A percentile compares a stretch with the other conserved stretches of the same genome.
phyloP scores from a whole-genome alignment of 2,888 invertebrate genomes.

The Arrhopalites spinosus region DNA sequence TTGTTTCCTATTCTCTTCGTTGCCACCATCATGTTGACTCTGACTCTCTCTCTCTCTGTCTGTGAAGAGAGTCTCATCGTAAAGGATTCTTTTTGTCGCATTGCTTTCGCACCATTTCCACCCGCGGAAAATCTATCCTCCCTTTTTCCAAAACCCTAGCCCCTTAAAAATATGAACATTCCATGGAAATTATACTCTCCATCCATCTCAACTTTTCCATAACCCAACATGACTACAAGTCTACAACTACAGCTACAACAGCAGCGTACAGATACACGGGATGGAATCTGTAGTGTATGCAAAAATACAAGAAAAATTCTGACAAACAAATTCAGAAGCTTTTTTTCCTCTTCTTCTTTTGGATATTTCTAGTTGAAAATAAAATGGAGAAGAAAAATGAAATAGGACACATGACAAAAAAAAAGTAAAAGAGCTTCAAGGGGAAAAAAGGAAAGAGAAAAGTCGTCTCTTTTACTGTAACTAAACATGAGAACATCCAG shows the following conservation, averaged over 20 bases:
- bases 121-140: constrained; percentile 40
- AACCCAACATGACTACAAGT: too few relatives aligned
- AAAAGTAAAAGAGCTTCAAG: too few relatives aligned
- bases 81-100: constrained; percentile 56
- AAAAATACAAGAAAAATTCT: not conserved
- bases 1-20: not conserved
- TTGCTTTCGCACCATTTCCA: constrained; percentile 56
- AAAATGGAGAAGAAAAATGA: too few relatives aligned
- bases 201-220: not conserved
- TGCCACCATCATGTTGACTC: too few relatives aligned
- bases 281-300: not conserved
- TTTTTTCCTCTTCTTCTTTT: too few relatives aligned
- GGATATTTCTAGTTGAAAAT: too few relatives aligned
- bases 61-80: constrained; percentile 39
- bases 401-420: too few relatives aligned
- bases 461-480: too few relatives aligned
- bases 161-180: constrained; percentile 14
- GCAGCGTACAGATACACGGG: too few relatives aligned
- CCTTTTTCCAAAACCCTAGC: not conserved
- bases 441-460: too few relatives aligned
- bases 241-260: too few relatives aligned
- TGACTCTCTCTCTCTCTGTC: not conserved
- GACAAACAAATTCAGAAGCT: not conserved
- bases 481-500: constrained; percentile 6
- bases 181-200: constrained; percentile 20